Evolutionary conservation across 2,888 invertebrate species (phyloP).

Genomic region (Endomychus coccineus): DNA sequence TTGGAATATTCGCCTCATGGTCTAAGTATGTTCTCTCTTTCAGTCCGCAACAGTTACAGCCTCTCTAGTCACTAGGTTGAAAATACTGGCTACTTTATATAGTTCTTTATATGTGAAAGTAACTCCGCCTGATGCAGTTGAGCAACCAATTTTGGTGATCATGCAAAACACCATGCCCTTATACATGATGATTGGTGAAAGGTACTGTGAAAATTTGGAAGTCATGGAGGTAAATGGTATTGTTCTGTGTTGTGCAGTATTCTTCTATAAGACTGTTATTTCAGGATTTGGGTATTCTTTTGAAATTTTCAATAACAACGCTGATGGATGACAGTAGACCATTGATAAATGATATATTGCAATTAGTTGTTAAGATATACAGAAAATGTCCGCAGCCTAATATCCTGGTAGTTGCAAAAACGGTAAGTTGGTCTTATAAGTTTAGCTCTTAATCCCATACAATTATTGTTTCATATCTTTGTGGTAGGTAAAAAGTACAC

Average conservation of each 20-base stretch:
- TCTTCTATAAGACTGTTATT: conserved; percentile 19
- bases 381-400: conserved; percentile 60
- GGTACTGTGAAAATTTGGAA: conserved; percentile 56
- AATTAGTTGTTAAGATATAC: conserved; percentile 61
- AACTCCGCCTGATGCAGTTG: conserved; percentile 21
- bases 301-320: conserved; percentile 67
- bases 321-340: conserved; percentile 63
- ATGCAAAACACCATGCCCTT: conserved; percentile 57
- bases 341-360: conserved; percentile 58
- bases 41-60: conserved; percentile 47
- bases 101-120: conserved; percentile 48
- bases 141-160: conserved; percentile 53
- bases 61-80: conserved; percentile 54
- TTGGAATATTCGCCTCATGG: too few relatives aligned
- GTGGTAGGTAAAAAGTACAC: too few relatives aligned
- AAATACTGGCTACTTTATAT: conserved; percentile 56
- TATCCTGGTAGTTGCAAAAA: conserved; percentile 66
- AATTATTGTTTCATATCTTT: too few relatives aligned
- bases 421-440: too few relatives aligned
- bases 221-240: conserved; percentile 52
- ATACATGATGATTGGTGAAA: conserved; percentile 51
- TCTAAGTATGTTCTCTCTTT: conserved; percentile 23
- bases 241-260: neutral
- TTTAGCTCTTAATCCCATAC: too few relatives aligned
- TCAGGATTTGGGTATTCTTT: conserved; percentile 64